Percentiles rank a stretch among this genome's conserved stretches.
These are phyloP conservation scores for Cetoscarus ocellatus DNA, from an alignment of 2,797 vertebrate species.

Conservation along the genomic window DNA sequence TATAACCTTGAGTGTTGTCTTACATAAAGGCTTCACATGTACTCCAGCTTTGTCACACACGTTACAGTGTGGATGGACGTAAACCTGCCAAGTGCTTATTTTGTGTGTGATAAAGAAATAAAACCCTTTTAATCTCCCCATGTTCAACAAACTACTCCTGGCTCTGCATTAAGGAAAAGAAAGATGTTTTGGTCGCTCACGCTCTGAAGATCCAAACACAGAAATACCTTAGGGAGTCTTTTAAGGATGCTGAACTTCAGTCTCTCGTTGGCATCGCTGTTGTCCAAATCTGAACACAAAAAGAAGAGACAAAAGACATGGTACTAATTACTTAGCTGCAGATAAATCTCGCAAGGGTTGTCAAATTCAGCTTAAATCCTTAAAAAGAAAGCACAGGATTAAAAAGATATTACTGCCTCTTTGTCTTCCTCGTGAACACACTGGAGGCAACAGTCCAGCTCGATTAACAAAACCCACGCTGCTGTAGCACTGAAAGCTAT, in stretches of 20 bases:
- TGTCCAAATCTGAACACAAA: conserved; percentile 72
- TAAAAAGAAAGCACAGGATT: conserved; percentile 2
- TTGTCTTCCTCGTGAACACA: neutral
- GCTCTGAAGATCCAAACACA: neutral
- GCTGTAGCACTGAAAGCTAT: too few species aligned
- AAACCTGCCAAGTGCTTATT: neutral
- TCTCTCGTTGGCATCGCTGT: conserved; percentile 89
- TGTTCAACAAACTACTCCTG: neutral
- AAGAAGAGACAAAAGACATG: neutral
- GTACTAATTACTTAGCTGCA: conserved; percentile 14
- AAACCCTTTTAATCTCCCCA: conserved; percentile 10
- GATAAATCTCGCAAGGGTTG: neutral
- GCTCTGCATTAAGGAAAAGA: neutral
- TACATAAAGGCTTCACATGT: neutral
- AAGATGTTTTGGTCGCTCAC: conserved; percentile 9
- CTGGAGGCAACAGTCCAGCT: neutral
- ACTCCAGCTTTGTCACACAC: neutral
- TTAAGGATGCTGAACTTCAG: conserved; percentile 92
- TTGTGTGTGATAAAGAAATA: conserved; percentile 1
- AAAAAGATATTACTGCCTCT: neutral
- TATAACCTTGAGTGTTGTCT: conserved; percentile 33
- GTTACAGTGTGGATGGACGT: neutral
- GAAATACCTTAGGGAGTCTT: conserved; percentile 91
- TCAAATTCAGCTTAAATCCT: neutral
- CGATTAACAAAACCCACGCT: neutral